Evolutionary conservation across 2,113 vertebrate genomes (phyloP).

Genomic region (Rissa tridactyla): DNA sequence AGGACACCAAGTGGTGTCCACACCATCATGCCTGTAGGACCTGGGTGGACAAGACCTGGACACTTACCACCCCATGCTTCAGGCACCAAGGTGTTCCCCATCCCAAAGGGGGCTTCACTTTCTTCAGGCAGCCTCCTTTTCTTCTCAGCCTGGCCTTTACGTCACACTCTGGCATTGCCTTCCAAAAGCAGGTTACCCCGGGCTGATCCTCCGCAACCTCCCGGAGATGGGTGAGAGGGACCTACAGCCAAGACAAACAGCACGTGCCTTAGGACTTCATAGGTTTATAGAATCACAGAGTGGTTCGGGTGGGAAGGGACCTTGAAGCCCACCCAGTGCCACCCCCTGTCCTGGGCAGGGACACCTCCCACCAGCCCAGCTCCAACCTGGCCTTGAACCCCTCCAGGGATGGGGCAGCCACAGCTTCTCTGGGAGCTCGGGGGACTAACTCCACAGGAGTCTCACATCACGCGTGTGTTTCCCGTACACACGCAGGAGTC

Average conservation of each 20-base stretch:
- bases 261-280: rapidly evolving
- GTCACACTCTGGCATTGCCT: not conserved
- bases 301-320: no score
- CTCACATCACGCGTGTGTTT: rapidly evolving
- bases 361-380: no score
- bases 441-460: not conserved
- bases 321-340: no score
- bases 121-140: not conserved
- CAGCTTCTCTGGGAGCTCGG: not conserved
- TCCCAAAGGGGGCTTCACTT: not conserved
- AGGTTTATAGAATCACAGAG: not conserved
- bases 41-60: not conserved
- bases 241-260: not conserved
- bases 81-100: not conserved
- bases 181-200: not conserved
- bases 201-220: not conserved
- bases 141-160: not conserved
- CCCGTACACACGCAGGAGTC: rapidly evolving
- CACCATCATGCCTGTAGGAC: not conserved
- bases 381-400: no score
- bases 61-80: not conserved
- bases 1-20: no score
- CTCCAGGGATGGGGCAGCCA: no score
- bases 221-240: rapidly evolving
- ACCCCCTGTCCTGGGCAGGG: no score